Evolutionary conservation across 2,113 vertebrate genomes (phyloP).

Genomic region (Sminthopsis crassicaudata): DNA sequence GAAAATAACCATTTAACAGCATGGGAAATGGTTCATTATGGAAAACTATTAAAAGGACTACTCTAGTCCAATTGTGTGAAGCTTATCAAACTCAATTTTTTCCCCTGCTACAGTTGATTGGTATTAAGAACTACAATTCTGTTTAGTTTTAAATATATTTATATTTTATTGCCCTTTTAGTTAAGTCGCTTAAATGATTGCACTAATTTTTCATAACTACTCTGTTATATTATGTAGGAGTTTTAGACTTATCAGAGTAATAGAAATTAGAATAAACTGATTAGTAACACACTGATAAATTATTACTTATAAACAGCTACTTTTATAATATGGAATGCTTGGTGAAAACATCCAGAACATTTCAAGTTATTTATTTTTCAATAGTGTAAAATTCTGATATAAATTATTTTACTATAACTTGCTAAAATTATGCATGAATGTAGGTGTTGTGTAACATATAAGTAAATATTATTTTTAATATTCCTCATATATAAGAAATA

Average conservation of each 20-base stretch:
- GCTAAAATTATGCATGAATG: slow-evolving; percentile 58
- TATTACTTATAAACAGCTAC: slow-evolving; percentile 9
- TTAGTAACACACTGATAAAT: slow-evolving; percentile 57
- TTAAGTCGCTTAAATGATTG: not conserved
- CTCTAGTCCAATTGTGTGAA: slow-evolving; percentile 1
- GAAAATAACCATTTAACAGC: slow-evolving; percentile 18
- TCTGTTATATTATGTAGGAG: slow-evolving; percentile 30
- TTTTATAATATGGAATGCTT: slow-evolving; percentile 50
- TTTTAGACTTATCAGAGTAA: slow-evolving; percentile 52
- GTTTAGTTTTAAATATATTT: slow-evolving; percentile 37
- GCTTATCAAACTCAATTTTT: slow-evolving; percentile 38
- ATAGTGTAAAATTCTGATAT: no score
- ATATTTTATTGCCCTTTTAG: slow-evolving; percentile 39
- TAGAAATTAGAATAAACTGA: slow-evolving; percentile 39
- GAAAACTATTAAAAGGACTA: slow-evolving; percentile 41
- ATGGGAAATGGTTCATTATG: not conserved
- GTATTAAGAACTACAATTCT: slow-evolving; percentile 24
- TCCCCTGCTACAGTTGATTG: not conserved
- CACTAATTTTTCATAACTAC: slow-evolving; percentile 9
- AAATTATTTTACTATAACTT: no score
- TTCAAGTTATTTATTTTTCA: no score
- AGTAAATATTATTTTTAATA: slow-evolving; percentile 63
- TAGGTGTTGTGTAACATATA: slow-evolving; percentile 53
- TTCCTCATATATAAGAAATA: slow-evolving; percentile 45
- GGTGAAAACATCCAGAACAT: not conserved